Conservation (phyloP, 1,140 invertebrate genomes). For the Conus ventricosus region DNA sequence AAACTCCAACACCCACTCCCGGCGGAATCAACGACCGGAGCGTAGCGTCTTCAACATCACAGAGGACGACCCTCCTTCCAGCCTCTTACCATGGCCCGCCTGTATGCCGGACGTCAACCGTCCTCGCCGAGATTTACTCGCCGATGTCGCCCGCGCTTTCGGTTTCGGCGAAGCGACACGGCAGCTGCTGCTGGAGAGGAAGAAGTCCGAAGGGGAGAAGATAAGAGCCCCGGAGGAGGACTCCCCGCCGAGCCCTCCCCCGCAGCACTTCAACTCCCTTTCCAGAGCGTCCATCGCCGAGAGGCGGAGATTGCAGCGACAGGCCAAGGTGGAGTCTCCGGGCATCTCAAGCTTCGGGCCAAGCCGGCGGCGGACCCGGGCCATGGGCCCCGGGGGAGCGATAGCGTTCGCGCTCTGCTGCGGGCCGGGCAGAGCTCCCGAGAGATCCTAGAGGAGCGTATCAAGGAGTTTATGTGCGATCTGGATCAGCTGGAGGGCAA, state of each 20-base stretch:
- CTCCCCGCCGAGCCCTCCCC: neutral
- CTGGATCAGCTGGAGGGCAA: neutral
- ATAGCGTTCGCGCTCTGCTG: constrained; percentile 8
- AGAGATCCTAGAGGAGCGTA: neutral
- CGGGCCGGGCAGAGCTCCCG: neutral
- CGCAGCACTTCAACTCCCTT: neutral
- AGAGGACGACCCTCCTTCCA: neutral
- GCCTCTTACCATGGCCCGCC: neutral
- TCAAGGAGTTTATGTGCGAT: constrained; percentile 14
- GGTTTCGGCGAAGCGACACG: constrained; percentile 2
- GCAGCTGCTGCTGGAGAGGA: neutral
- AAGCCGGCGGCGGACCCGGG: too few relatives aligned
- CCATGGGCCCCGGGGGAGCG: neutral
- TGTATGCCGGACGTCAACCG: constrained; percentile 20
- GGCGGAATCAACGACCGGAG: too few relatives aligned
- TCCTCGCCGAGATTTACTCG: neutral
- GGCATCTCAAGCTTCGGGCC: neutral
- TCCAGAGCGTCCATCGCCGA: constrained; percentile 1
- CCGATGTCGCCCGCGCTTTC: constrained; percentile 11
- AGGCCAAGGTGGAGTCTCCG: neutral
- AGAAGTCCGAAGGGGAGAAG: neutral
- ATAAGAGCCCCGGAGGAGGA: neutral
- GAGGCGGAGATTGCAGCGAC: neutral
- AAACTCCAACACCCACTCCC: too few relatives aligned
- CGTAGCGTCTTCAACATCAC: constrained; percentile 13